phyloP scores from a whole-genome alignment of 2,888 invertebrate genomes.

The Clitarchus hookeri region DNA sequence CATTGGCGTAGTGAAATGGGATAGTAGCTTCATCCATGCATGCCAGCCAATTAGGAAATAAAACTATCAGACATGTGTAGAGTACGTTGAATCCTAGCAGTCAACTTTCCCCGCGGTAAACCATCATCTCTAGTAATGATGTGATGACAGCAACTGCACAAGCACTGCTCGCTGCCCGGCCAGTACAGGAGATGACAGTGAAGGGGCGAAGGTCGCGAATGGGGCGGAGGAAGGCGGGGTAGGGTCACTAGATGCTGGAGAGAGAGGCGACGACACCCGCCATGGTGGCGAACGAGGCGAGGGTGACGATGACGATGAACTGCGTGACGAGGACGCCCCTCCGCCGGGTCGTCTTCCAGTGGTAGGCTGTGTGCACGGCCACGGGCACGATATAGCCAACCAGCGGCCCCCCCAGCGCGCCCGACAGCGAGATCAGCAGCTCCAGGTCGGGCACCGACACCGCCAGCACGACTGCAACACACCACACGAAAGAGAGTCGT shows the following conservation, averaged over 20 bases:
- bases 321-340: neutral
- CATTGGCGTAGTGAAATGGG: too few relatives aligned
- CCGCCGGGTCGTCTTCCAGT: neutral
- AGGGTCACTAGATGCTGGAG: neutral
- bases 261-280: neutral
- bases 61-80: too few relatives aligned
- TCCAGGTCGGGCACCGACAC: neutral
- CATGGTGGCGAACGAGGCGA: neutral
- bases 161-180: too few relatives aligned
- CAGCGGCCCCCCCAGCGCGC: neutral
- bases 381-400: neutral
- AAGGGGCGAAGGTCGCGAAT: too few relatives aligned
- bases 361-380: neutral
- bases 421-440: neutral
- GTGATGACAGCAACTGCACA: too few relatives aligned
- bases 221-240: neutral
- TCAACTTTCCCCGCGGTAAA: too few relatives aligned
- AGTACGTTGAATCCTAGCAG: too few relatives aligned
- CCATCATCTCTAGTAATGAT: too few relatives aligned
- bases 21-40: too few relatives aligned
- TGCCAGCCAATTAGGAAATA: too few relatives aligned
- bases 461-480: neutral
- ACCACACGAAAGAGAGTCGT: too few relatives aligned
- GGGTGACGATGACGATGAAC: neutral
- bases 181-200: too few relatives aligned